A percentile compares a stretch with the other conserved stretches of the same genome.
Conservation (phyloP, 2,888 invertebrate species). For the Eristalis arbustorum region DNA sequence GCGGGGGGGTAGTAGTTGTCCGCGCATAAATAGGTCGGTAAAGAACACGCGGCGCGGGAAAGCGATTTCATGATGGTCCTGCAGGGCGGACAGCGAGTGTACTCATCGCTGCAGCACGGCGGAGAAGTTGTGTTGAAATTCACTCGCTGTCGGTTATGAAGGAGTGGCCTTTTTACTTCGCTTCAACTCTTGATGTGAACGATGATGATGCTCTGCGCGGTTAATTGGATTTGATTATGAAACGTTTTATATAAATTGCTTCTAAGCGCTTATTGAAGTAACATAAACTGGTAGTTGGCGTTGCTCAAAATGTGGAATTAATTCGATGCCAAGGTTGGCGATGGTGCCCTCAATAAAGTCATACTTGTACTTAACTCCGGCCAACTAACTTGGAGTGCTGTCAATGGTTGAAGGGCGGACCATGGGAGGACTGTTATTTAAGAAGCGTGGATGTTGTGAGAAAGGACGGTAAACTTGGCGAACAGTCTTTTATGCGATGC, state of each 20-base stretch:
- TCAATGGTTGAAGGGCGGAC: too few relatives aligned
- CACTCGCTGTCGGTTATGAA: background rate
- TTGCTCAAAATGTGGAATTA: too few relatives aligned
- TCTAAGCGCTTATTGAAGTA: too few relatives aligned
- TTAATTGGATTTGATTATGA: slow-evolving; percentile 10
- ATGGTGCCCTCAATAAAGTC: too few relatives aligned
- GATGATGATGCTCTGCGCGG: background rate
- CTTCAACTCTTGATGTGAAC: background rate
- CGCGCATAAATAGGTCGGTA: background rate
- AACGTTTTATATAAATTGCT: background rate
- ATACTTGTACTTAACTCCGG: too few relatives aligned
- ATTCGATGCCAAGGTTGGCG: too few relatives aligned
- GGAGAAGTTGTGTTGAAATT: background rate
- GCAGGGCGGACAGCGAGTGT: background rate
- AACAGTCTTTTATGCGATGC: too few relatives aligned
- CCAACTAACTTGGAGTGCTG: too few relatives aligned
- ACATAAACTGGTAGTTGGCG: background rate
- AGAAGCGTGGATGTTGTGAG: too few relatives aligned
- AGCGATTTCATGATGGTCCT: background rate
- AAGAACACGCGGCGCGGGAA: background rate
- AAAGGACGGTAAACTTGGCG: too few relatives aligned
- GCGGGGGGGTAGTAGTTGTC: background rate
- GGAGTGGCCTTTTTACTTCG: background rate
- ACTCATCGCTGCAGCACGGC: background rate
- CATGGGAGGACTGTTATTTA: too few relatives aligned